Percentiles rank a stretch among this genome's conserved stretches.
phyloP scores from a whole-genome alignment of 2,888 invertebrate species.

The Habroteleia sp. region DNA sequence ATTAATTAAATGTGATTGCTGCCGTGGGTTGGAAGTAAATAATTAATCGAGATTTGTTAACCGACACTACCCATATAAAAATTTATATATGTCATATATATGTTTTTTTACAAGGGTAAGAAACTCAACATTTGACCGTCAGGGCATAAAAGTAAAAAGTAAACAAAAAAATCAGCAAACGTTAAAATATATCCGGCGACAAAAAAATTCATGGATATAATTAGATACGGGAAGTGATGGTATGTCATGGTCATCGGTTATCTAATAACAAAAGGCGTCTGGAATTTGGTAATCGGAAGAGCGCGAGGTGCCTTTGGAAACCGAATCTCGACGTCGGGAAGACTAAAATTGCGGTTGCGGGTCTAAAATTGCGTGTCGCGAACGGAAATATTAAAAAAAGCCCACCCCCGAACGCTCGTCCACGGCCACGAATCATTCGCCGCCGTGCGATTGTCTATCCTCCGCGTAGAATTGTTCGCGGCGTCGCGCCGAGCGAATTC shows the following conservation, averaged over 20 bases:
- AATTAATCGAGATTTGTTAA: slow-evolving; percentile 8
- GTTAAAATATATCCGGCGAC: too few relatives aligned
- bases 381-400: background rate
- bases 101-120: too few relatives aligned
- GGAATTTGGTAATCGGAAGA: slow-evolving; percentile 44
- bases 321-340: slow-evolving; percentile 25
- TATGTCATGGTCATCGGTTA: too few relatives aligned
- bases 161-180: too few relatives aligned
- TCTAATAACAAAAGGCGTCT: slow-evolving; percentile 5
- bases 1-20: slow-evolving; percentile 10
- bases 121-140: too few relatives aligned
- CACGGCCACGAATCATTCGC: slow-evolving; percentile 14
- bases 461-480: slow-evolving; percentile 29
- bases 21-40: slow-evolving; percentile 14
- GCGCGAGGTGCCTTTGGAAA: slow-evolving; percentile 35
- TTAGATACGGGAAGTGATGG: too few relatives aligned
- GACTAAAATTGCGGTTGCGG: too few relatives aligned
- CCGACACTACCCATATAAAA: background rate
- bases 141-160: too few relatives aligned
- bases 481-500: slow-evolving; percentile 5
- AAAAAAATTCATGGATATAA: too few relatives aligned
- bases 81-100: too few relatives aligned
- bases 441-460: slow-evolving; percentile 18
- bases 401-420: slow-evolving; percentile 1
- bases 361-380: slow-evolving; percentile 15